Conservation (phyloP, 2,113 vertebrate genomes). For the Periophthalmodon schlosseri region DNA sequence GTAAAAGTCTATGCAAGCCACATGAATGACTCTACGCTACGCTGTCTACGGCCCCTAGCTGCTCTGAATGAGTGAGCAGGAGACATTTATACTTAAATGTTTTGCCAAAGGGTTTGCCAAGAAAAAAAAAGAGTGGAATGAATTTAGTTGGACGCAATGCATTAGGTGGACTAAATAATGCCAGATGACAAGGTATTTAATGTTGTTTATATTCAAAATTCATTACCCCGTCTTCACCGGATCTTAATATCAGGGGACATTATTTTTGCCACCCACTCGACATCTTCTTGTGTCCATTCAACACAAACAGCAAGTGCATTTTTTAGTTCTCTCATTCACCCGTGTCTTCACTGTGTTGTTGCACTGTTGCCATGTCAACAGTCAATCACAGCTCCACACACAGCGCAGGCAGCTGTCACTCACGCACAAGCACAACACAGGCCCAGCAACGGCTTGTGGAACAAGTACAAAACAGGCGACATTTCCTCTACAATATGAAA, state of each 20-base stretch:
- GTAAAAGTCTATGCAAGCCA: too few species aligned
- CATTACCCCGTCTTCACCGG: not conserved
- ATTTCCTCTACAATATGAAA: not conserved
- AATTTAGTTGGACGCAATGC: not conserved
- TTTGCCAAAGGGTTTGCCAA: not conserved
- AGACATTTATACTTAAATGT: not conserved
- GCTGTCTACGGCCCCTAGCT: too few species aligned
- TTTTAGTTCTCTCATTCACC: slow-evolving; percentile 24
- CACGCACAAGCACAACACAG: not conserved
- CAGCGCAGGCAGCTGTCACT: slow-evolving; percentile 14
- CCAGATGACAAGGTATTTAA: not conserved
- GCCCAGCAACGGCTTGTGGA: slow-evolving; percentile 5
- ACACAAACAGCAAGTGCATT: not conserved
- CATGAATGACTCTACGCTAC: too few species aligned
- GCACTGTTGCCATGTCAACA: slow-evolving; percentile 10
- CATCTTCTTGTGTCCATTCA: not conserved
- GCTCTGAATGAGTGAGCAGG: not conserved
- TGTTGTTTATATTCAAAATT: not conserved
- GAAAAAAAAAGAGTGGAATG: not conserved
- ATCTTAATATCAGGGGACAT: slow-evolving; percentile 21
- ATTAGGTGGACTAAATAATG: not conserved
- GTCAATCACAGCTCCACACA: slow-evolving; percentile 43
- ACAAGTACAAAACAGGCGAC: not conserved
- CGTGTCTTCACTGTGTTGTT: slow-evolving; percentile 14
- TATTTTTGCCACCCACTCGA: slow-evolving; percentile 5